A percentile compares a stretch with the other conserved stretches of the same genome.
Conservation (phyloP, 2,888 invertebrate species). For the Agrotis puta region DNA sequence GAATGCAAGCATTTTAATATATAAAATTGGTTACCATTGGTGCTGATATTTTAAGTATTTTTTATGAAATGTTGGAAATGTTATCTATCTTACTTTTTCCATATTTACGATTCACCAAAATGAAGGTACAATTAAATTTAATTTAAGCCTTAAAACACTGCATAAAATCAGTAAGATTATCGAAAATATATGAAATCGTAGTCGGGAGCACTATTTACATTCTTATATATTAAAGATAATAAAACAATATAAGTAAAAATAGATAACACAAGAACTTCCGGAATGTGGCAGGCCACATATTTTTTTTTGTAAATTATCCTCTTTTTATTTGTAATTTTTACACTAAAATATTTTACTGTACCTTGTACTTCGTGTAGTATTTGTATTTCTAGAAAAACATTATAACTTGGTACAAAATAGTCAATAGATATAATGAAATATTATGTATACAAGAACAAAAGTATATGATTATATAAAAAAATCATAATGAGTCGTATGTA, state of each 20-base stretch:
- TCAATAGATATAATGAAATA: conserved; percentile 29
- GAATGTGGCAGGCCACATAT: conserved; percentile 74
- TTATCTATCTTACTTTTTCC: conserved; percentile 15
- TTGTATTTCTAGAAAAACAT: conserved; percentile 19
- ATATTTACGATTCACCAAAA: conserved; percentile 19
- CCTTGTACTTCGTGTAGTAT: conserved; percentile 14
- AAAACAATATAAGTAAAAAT: conserved; percentile 20
- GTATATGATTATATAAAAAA: not conserved
- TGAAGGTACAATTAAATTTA: conserved; percentile 16
- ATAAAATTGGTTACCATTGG: conserved; percentile 59
- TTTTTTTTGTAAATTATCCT: conserved; percentile 44
- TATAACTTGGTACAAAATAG: conserved; percentile 26
- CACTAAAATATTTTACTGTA: conserved; percentile 22
- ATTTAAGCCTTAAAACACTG: conserved; percentile 41
- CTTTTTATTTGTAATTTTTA: conserved; percentile 46
- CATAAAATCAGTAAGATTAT: conserved; percentile 24
- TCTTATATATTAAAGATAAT: conserved; percentile 29
- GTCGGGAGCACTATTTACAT: conserved; percentile 53
- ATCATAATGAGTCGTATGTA: not conserved
- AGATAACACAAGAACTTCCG: conserved; percentile 64
- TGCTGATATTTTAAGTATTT: conserved; percentile 58
- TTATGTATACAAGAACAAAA: conserved; percentile 45
- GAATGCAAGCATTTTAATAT: conserved; percentile 36
- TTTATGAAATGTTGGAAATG: conserved; percentile 21
- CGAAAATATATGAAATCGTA: conserved; percentile 31